Base-by-base conservation (phyloP, 2,113 vertebrate genomes). In the Ursus arctos region DNA sequence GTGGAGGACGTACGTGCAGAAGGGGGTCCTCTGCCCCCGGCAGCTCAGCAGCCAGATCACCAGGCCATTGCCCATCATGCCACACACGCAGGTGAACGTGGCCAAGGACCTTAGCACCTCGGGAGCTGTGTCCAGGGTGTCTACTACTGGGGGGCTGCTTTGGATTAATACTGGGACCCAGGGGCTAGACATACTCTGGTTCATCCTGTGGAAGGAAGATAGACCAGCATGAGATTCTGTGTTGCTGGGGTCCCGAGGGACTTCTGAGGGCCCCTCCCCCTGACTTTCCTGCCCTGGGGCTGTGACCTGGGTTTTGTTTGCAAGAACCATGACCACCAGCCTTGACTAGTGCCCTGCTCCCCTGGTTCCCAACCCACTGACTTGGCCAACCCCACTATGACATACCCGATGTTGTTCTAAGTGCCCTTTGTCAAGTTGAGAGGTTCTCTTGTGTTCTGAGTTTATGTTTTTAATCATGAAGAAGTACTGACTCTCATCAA, bases 41-140 rank as follows among this genome's bases (percentile, higher is more conserved):
- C 97, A 96, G 63, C 97, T 87, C 2, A 98, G 98, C 85, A 98
- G 97, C 98, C 98, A 98, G 1, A 98, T n/a, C 49, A 98, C 98
- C 13, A 97, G 0, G 7, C 97, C 53, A 0, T 98, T 99, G 47
- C 99, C 98, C 10, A 81, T 36, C 61, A 98, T 86, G 13, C 98
- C 97, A 0, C 97, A 98, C 82, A 74, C 7, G 2, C 96, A 91
- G 10, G 91, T 84, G 83, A 97, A 15, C 65, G 97, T 72, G 97
- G 91, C 82, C 96, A 98, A 95, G 71, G n/a, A 59, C 24, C 24
- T 63, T 53, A 55, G 12, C 4, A 33, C 11, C 1, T 63, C 8
- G 8, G 16, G 49, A 59, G 67, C 12, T 3, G 57, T 19, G 57
- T 13, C 13, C 43, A n/a, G 12, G 0, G 6, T 0, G 15, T 0